These are phyloP conservation scores for Drosophila neonasuta DNA, from an alignment of 2,888 invertebrate species.

Conservation along the genomic window DNA sequence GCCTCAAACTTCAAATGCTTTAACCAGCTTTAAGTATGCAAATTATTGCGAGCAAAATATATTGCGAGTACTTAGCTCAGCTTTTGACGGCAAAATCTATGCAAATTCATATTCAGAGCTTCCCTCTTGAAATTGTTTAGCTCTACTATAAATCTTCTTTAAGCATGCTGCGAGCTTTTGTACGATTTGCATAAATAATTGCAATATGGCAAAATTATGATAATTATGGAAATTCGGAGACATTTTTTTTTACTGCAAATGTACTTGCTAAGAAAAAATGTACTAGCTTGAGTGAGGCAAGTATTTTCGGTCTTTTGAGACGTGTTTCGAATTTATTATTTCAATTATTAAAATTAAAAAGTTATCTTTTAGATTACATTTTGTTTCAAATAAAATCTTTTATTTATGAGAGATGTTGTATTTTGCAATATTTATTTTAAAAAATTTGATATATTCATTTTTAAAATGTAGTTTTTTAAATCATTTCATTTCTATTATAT, in stretches of 20 bases:
- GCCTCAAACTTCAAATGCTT: background rate
- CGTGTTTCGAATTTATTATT: no score
- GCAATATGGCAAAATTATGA: background rate
- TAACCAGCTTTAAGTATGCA: conserved; percentile 7
- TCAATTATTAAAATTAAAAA: no score
- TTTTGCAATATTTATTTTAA: no score
- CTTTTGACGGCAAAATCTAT: background rate
- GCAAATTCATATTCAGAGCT: background rate
- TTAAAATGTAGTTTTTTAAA: no score
- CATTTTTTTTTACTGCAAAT: background rate
- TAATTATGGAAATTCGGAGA: background rate
- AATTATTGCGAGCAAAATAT: background rate
- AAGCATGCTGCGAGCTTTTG: background rate
- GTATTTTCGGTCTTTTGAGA: no score
- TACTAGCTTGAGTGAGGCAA: no score
- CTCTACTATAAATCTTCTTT: background rate
- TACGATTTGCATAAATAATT: background rate
- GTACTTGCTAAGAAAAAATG: no score
- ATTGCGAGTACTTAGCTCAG: background rate
- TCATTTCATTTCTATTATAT: no score
- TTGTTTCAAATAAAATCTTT: no score
- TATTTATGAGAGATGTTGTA: no score
- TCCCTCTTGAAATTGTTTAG: background rate
- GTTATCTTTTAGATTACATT: no score
- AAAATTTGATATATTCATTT: no score